phyloP scores from a whole-genome alignment of 2,888 invertebrate genomes.

The Trimorus sp. region DNA sequence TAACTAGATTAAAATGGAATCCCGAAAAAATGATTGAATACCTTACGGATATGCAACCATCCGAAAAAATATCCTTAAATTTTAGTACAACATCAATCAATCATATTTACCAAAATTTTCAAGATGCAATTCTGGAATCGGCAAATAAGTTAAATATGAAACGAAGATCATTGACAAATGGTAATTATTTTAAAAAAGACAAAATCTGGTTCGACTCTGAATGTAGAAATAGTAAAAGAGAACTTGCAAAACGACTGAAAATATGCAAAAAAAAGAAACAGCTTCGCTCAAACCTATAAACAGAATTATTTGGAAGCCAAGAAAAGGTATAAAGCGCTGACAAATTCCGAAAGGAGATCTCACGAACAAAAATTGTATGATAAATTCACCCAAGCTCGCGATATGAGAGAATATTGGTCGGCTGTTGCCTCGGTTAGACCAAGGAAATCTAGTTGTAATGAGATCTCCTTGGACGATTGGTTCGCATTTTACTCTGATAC shows the following conservation, averaged over 20 bases:
- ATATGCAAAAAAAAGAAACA: neutral
- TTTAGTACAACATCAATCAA: neutral
- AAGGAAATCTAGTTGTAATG: neutral
- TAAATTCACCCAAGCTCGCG: neutral
- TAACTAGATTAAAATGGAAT: slow-evolving; percentile 1
- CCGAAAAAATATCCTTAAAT: neutral
- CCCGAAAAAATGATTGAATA: neutral
- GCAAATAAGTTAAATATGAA: neutral
- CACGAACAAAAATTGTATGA: neutral
- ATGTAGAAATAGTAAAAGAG: neutral
- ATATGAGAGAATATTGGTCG: neutral
- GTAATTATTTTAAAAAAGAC: neutral
- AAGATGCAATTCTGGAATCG: neutral
- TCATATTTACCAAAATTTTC: neutral
- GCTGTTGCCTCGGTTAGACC: neutral
- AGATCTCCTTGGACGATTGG: neutral
- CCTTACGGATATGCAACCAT: neutral
- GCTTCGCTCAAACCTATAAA: neutral
- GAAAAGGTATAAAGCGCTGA: neutral
- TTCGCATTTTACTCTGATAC: neutral
- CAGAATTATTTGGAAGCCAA: neutral
- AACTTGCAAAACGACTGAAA: neutral
- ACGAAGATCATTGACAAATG: neutral
- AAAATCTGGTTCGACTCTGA: slow-evolving; percentile 10
- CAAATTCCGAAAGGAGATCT: neutral